These are phyloP conservation scores for Prorops nasuta DNA, from an alignment of 1,140 invertebrate genomes.

Conservation along the genomic window DNA sequence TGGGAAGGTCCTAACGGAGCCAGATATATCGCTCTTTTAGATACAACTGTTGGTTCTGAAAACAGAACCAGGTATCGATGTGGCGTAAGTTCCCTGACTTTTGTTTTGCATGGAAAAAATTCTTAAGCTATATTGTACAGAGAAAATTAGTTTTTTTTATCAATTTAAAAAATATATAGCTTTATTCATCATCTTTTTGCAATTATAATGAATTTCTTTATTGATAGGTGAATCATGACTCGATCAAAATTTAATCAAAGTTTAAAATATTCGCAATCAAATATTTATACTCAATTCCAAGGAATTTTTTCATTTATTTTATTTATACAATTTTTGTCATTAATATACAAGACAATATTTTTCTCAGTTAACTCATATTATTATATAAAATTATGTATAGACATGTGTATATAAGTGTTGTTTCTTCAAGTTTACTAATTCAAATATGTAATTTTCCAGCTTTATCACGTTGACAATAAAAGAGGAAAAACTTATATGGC, in stretches of 20 bases:
- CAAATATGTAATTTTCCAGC: constrained; percentile 47
- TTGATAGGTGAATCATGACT: too few species aligned
- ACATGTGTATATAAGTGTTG: constrained; percentile 2
- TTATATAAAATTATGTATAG: neutral
- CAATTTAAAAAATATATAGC: too few species aligned
- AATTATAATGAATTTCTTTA: too few species aligned
- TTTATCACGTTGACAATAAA: constrained; percentile 60
- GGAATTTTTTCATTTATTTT: too few species aligned
- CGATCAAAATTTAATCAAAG: too few species aligned
- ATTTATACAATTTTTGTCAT: too few species aligned
- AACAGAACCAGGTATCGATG: constrained; percentile 65
- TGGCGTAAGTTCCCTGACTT: constrained; percentile 59
- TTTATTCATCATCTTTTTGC: too few species aligned
- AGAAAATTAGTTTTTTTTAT: too few species aligned
- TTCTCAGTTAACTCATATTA: neutral
- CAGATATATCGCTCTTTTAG: constrained; percentile 64
- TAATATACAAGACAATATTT: neutral
- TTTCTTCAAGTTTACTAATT: constrained; percentile 1
- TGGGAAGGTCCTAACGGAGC: constrained; percentile 62
- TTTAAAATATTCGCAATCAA: too few species aligned
- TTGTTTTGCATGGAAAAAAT: constrained; percentile 3
- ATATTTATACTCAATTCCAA: too few species aligned
- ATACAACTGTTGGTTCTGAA: constrained; percentile 53
- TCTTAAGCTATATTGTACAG: too few species aligned
- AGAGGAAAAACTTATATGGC: constrained; percentile 63